A percentile compares a stretch with the other conserved stretches of the same genome.
Evolutionary conservation across 2,113 vertebrate genomes (phyloP).

Genomic region (Mus musculus): GRCm39 chr3:144092501-144093000

Average conservation of each 20-base stretch:
- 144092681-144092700: neutral
- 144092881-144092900: neutral
- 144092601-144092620: neutral
- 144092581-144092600: neutral
- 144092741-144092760: neutral
- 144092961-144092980: neutral
- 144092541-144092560: neutral
- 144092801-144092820: neutral
- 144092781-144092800: neutral
- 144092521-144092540: slow-evolving; percentile 35
- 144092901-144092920: neutral
- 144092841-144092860: too few relatives aligned
- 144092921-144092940: neutral
- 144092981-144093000: neutral
- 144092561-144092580: neutral
- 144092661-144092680: neutral
- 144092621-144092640: neutral
- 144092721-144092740: too few relatives aligned
- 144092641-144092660: neutral
- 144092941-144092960: neutral
- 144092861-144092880: neutral
- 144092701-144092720: neutral
- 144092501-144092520: slow-evolving; percentile 38
- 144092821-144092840: neutral
- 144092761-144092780: neutral